Base-by-base conservation (phyloP, 2,113 vertebrate species). In the Sula dactylatra region DNA sequence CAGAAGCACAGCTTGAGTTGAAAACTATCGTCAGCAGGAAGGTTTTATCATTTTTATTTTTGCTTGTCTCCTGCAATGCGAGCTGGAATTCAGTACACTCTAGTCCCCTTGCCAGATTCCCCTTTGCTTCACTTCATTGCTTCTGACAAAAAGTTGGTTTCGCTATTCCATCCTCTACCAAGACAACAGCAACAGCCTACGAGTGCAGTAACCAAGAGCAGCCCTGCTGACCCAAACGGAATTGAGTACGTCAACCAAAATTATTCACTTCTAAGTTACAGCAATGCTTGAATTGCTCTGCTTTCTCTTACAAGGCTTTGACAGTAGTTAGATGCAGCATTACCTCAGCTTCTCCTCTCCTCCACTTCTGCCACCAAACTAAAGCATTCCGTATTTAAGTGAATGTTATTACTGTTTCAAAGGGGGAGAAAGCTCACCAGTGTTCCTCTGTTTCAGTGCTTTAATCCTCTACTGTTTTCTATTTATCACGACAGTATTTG, bases 131-230 rank as follows among this genome's bases (percentile, higher is more conserved):
- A 67, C 20, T 19, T 50, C 4, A 2, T 3, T 25, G 50, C 45
- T 72, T 66, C n/a, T 7, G 22, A n/a, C 16, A 50, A 69, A 58
- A 73, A 66, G 11, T 4, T 62, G 55, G 21, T 45, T 88, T 86
- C 45, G 8, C 34, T 81, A 84, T 25, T 93, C 31, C 18, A 59
- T 38, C 21, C 49, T 21, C 36, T 47, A 45, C 42, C 52, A 70
- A 76, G 58, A 47, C 12, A 61, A 64, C 2, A 66, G 62, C 31
- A 29, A 86, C 4, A 10, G 50, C 40, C 42, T 20, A 16, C 0
- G 4, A 67, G 31, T 0, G 0, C 42, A 62, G 22, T 13, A 54
- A 29, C 22, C 26, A 36, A 66, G 14, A 77, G 45, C 50, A 65
- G 52, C 10, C 34, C 34, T 49, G 64, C 58, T 62, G 38, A 78